Conservation (phyloP, 1,140 invertebrate species). For the Rhagoletis zephyria region DNA sequence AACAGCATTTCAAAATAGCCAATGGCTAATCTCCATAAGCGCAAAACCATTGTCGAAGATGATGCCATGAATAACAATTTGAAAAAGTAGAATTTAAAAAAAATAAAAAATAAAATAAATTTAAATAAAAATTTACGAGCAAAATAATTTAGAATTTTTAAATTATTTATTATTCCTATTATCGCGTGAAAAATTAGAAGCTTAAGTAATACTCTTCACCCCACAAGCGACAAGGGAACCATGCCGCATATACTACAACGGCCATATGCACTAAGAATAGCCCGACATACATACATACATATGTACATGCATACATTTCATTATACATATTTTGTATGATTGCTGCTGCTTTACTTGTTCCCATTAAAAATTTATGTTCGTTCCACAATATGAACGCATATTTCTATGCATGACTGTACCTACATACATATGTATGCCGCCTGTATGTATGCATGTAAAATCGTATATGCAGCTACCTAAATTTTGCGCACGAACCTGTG, state of each 20-base stretch:
- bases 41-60: no score
- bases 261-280: neutral
- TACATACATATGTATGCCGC: neutral
- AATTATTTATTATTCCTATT: no score
- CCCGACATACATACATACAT: neutral
- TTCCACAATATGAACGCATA: constrained; percentile 49
- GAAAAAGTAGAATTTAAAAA: neutral
- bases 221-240: no score
- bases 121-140: neutral
- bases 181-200: no score
- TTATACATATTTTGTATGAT: neutral
- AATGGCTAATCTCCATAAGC: no score
- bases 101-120: neutral
- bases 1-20: no score
- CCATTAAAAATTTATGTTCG: constrained; percentile 16
- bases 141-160: no score
- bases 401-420: constrained; percentile 25
- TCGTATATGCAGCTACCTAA: neutral
- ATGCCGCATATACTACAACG: no score
- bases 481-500: constrained; percentile 30
- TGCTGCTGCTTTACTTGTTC: neutral
- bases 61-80: neutral
- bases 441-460: neutral
- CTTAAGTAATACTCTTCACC: no score
- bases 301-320: neutral